Conservation (phyloP, 2,797 vertebrate species). For the Hylomyscus alleni region DNA sequence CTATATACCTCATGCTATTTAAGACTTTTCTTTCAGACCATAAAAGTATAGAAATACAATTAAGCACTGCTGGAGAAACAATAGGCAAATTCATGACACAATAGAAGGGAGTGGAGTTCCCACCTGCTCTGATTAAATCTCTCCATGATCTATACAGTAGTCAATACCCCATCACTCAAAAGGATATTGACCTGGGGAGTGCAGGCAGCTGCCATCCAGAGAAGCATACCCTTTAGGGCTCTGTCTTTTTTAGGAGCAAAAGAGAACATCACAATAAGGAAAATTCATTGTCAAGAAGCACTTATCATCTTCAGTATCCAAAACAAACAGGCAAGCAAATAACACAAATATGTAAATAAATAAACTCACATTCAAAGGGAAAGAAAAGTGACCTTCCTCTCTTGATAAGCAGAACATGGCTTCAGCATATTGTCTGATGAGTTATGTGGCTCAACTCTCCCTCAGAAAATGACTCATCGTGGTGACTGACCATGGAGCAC, state of each 20-base stretch:
- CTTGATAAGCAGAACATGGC: conserved; percentile 63
- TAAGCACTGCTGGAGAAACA: background rate
- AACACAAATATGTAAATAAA: background rate
- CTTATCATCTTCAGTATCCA: conserved; percentile 64
- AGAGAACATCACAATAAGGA: background rate
- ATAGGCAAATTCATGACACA: conserved; percentile 61
- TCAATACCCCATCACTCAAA: conserved; percentile 29
- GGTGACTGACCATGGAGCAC: conserved; percentile 72
- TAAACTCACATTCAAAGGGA: conserved; percentile 19
- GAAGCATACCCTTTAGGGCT: background rate
- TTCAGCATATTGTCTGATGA: conserved; percentile 73
- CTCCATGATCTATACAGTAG: conserved; percentile 63
- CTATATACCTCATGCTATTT: background rate
- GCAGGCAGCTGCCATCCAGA: background rate
- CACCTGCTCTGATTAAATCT: conserved; percentile 63
- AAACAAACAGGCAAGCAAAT: conserved; percentile 37
- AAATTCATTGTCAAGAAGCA: conserved; percentile 45
- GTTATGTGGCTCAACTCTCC: conserved; percentile 77
- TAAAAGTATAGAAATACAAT: conserved; percentile 73
- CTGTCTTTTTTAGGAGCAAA: conserved; percentile 38
- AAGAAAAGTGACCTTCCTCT: conserved; percentile 33
- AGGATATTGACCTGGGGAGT: conserved; percentile 27
- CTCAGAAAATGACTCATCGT: conserved; percentile 83
- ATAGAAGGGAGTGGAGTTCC: conserved; percentile 59
- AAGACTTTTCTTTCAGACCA: conserved; percentile 67